Evolutionary conservation across 2,113 vertebrate genomes (phyloP).

Genomic region (Casuarius casuarius): DNA sequence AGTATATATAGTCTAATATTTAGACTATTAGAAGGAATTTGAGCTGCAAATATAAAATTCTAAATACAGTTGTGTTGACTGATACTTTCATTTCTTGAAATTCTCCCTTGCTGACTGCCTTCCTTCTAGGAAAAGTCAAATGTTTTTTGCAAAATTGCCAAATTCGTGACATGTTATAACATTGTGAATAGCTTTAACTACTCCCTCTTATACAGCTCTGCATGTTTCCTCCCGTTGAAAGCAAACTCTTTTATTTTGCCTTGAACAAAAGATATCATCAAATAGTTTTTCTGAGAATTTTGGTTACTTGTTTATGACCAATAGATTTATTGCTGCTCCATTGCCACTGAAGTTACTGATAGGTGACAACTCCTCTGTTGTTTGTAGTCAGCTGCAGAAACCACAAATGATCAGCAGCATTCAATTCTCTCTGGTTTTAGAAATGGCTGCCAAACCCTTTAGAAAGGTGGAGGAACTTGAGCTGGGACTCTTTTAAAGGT

Average conservation of each 20-base stretch:
- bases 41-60: not conserved
- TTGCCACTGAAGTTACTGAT: not conserved
- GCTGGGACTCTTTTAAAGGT: not conserved
- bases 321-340: not conserved
- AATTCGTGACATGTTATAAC: not conserved
- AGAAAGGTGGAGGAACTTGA: not conserved
- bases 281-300: not conserved
- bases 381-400: not conserved
- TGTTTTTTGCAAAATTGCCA: not conserved
- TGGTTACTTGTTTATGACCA: not conserved
- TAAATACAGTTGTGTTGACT: not conserved
- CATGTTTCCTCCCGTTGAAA: not conserved
- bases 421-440: not conserved
- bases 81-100: not conserved
- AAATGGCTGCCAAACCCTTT: not conserved
- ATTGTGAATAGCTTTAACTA: not conserved
- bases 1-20: not conserved
- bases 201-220: not conserved
- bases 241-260: not conserved
- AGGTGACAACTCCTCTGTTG: not conserved
- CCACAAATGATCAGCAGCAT: not conserved
- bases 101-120: not conserved
- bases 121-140: not conserved
- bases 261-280: not conserved
- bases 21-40: not conserved